Evolutionary conservation across 2,113 vertebrate species (phyloP).

Genomic region (Thalassarche chlororhynchos): DNA sequence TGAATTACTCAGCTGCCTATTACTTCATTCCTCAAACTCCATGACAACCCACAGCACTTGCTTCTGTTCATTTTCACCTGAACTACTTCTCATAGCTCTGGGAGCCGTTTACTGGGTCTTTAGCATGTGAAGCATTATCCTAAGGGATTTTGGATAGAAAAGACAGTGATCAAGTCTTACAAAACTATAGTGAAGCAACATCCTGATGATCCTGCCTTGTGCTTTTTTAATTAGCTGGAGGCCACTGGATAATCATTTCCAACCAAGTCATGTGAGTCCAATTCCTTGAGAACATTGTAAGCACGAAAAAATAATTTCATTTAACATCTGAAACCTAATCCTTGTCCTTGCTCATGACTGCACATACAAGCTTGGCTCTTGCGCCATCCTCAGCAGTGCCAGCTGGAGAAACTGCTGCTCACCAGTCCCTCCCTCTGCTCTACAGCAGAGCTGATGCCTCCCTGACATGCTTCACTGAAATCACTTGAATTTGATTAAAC

Average conservation of each 20-base stretch:
- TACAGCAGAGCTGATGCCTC: background rate
- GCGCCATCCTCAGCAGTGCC: background rate
- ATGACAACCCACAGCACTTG: background rate
- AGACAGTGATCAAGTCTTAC: background rate
- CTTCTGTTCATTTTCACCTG: background rate
- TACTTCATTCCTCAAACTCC: background rate
- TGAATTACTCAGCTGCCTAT: background rate
- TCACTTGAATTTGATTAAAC: background rate
- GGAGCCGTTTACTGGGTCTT: background rate
- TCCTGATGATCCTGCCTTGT: background rate
- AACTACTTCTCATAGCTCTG: background rate
- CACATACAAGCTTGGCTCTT: background rate
- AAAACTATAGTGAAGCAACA: background rate
- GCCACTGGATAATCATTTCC: background rate
- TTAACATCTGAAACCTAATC: background rate
- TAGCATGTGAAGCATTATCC: background rate
- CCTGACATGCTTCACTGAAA: background rate
- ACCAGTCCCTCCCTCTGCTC: background rate
- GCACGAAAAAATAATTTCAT: background rate
- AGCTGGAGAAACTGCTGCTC: background rate
- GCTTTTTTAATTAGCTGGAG: background rate
- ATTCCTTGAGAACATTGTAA: background rate
- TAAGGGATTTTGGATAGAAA: background rate
- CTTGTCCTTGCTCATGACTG: background rate
- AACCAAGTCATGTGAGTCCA: background rate